Evolutionary conservation across 2,888 invertebrate species (phyloP).

Genomic region (Petrolisthes cinctipes): DNA sequence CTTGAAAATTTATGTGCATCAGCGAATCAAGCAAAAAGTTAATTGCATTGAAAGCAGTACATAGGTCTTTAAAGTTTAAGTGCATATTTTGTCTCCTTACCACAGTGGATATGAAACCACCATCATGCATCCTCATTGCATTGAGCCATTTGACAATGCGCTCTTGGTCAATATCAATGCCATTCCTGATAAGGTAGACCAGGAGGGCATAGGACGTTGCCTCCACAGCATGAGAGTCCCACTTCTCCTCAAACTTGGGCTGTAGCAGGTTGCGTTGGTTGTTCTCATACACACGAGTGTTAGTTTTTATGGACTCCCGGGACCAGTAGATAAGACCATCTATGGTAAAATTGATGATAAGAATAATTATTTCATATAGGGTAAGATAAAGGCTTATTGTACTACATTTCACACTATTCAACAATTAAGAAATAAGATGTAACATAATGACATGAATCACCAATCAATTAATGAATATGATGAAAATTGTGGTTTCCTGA

Average conservation of each 20-base stretch:
- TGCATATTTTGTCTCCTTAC: conserved; percentile 66
- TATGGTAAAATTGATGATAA: conserved; percentile 63
- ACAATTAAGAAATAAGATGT: no score
- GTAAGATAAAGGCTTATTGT: background rate
- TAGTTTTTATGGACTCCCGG: conserved; percentile 67
- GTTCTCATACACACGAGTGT: conserved; percentile 62
- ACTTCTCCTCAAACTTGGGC: conserved; percentile 66
- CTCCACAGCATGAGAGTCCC: conserved; percentile 73
- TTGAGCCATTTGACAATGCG: conserved; percentile 71
- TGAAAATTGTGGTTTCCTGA: background rate
- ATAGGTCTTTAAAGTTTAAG: no score
- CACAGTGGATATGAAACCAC: conserved; percentile 71
- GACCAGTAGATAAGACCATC: conserved; percentile 72
- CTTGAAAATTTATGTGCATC: no score
- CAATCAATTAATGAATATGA: background rate
- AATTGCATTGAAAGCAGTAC: no score
- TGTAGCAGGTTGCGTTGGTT: conserved; percentile 66
- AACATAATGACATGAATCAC: background rate
- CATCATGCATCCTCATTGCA: conserved; percentile 70
- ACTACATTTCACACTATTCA: background rate
- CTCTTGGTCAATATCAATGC: conserved; percentile 69
- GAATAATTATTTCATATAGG: background rate
- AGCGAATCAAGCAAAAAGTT: no score
- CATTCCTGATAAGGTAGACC: conserved; percentile 70
- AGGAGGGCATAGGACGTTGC: conserved; percentile 74